Percentiles rank a stretch among this genome's conserved stretches.
phyloP scores from a whole-genome alignment of 2,113 vertebrate genomes.

The Dermatemys mawii region DNA sequence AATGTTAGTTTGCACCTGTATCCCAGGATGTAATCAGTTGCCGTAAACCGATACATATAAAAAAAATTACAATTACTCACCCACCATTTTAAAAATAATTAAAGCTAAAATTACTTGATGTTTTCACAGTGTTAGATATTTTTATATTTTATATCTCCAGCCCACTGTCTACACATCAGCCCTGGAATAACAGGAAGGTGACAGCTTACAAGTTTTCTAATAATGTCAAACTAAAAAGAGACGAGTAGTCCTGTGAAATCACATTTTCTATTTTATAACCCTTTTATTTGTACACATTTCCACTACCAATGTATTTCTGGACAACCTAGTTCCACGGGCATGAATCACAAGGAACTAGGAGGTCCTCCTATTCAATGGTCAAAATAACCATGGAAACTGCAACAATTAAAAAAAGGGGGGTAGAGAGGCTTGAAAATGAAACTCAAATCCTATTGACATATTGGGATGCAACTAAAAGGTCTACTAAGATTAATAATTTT shows the following conservation, averaged over 20 bases:
- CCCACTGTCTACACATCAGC: background rate
- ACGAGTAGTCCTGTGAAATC: background rate
- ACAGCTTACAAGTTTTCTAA: background rate
- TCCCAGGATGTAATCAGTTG: background rate
- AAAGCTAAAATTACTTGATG: background rate
- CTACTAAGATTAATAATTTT: conserved; percentile 58
- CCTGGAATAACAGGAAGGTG: background rate
- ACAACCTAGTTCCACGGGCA: background rate
- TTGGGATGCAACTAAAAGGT: conserved; percentile 26
- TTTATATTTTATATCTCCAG: background rate
- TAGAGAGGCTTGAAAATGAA: background rate
- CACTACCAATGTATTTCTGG: background rate
- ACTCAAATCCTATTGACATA: conserved; percentile 29
- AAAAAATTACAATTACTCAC: background rate
- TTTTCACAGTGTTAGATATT: background rate
- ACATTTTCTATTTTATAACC: background rate
- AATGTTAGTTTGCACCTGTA: background rate
- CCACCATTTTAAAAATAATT: background rate
- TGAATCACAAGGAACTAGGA: conserved; percentile 3
- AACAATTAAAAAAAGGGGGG: background rate
- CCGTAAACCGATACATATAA: background rate
- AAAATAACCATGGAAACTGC: conserved; percentile 58
- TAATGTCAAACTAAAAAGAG: background rate
- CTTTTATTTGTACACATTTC: background rate
- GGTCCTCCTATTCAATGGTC: conserved; percentile 4